phyloP scores from a whole-genome alignment of 2,113 vertebrate genomes.

The Megaceryle maxima region DNA sequence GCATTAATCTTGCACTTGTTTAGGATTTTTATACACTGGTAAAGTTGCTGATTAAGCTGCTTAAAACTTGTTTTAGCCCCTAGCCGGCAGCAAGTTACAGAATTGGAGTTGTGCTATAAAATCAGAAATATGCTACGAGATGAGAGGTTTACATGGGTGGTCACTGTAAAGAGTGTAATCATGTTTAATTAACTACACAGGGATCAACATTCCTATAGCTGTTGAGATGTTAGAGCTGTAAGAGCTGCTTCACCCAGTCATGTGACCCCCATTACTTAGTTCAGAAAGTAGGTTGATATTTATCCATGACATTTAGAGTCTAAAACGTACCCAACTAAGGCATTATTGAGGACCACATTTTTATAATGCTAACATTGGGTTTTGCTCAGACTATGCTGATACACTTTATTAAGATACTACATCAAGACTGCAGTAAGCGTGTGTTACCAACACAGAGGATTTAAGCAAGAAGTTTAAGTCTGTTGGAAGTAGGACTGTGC shows the following conservation, averaged over 20 bases:
- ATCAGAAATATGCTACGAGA: neutral
- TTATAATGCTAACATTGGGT: neutral
- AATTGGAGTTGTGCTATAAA: neutral
- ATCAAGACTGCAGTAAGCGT: neutral
- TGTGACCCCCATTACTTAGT: neutral
- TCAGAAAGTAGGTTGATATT: neutral
- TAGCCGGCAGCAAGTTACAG: neutral
- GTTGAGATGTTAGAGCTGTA: neutral
- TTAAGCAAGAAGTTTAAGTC: neutral
- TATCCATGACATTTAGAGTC: neutral
- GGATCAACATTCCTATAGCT: neutral
- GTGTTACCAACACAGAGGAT: rapidly evolving
- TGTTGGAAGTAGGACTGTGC: neutral
- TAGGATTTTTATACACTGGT: neutral
- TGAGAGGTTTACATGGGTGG: neutral
- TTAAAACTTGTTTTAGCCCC: neutral
- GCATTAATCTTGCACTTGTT: neutral
- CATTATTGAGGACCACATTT: neutral
- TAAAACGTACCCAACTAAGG: neutral
- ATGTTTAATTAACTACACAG: neutral
- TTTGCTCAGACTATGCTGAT: neutral
- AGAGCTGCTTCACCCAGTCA: neutral
- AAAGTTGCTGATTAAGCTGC: neutral
- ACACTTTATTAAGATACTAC: neutral
- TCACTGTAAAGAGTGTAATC: neutral